Conservation (phyloP, 2,113 vertebrate genomes). For the Callopanchax toddi region DNA sequence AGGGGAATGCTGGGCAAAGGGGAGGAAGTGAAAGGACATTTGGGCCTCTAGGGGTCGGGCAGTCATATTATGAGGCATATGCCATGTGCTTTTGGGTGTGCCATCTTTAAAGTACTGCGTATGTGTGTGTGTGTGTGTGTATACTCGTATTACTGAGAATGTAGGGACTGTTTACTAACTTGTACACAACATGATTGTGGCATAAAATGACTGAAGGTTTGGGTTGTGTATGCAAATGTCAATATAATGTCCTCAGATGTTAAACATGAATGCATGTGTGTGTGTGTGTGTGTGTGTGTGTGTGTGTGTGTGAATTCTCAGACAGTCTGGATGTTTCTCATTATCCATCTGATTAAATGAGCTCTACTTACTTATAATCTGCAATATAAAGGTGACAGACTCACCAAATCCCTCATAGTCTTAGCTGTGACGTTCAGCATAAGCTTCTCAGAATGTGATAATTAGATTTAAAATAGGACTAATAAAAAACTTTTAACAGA, state of each 20-base stretch:
- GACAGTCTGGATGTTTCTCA: slow-evolving; percentile 60
- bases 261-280: background rate
- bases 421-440: slow-evolving; percentile 10
- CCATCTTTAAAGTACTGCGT: slow-evolving; percentile 2
- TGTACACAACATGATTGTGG: background rate
- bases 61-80: slow-evolving; percentile 62
- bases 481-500: background rate
- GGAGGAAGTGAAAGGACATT: slow-evolving; percentile 36
- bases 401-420: slow-evolving; percentile 22
- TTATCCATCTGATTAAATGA: slow-evolving; percentile 56
- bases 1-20: slow-evolving; percentile 39
- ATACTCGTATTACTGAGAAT: slow-evolving; percentile 3
- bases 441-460: background rate
- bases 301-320: slow-evolving; percentile 14
- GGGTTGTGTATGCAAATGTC: no score
- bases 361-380: slow-evolving; percentile 28
- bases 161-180: background rate
- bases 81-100: slow-evolving; percentile 28
- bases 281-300: slow-evolving; percentile 23
- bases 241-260: slow-evolving; percentile 6
- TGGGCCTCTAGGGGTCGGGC: slow-evolving; percentile 44
- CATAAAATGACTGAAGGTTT: no score
- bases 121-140: slow-evolving; percentile 18
- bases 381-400: slow-evolving; percentile 53
- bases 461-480: background rate